Evolutionary conservation across 1,140 invertebrate genomes (phyloP).

Genomic region (Agrilus planipennis): DNA sequence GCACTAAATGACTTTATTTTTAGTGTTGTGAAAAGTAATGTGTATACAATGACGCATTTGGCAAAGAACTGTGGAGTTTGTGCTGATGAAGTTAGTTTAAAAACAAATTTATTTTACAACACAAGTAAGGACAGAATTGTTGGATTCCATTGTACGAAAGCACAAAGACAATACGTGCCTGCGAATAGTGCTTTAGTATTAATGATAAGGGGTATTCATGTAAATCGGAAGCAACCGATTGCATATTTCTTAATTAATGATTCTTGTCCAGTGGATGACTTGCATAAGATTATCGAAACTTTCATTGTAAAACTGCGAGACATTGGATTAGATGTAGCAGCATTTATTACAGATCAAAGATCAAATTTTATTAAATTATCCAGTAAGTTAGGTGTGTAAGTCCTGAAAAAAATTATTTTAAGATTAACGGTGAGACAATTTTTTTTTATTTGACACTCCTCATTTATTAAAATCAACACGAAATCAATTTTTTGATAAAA

Average conservation of each 20-base stretch:
- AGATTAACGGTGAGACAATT: slow-evolving; percentile 11
- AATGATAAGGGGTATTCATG: slow-evolving; percentile 16
- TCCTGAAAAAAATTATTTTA: slow-evolving; percentile 18
- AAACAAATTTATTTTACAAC: slow-evolving; percentile 4
- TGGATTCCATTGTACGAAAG: slow-evolving; percentile 3
- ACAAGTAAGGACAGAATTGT: neutral
- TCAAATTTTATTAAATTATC: slow-evolving; percentile 17
- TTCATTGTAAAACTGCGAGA: slow-evolving; percentile 13
- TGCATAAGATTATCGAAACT: slow-evolving; percentile 16
- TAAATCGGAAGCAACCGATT: slow-evolving; percentile 21
- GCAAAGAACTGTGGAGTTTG: slow-evolving; percentile 5
- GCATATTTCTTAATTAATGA: slow-evolving; percentile 14
- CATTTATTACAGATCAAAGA: slow-evolving; percentile 15
- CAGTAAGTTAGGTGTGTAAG: slow-evolving; percentile 13
- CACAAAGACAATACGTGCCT: neutral
- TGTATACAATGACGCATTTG: slow-evolving; percentile 3
- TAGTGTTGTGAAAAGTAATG: slow-evolving; percentile 1
- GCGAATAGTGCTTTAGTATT: slow-evolving; percentile 5
- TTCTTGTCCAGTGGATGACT: slow-evolving; percentile 11
- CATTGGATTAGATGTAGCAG: slow-evolving; percentile 17
- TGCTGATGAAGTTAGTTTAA: slow-evolving; percentile 6
- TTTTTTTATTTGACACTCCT: slow-evolving; percentile 21
- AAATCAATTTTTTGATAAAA: slow-evolving; percentile 18
- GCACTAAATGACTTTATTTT: slow-evolving; percentile 6
- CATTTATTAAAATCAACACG: slow-evolving; percentile 18